Percentiles rank a stretch among this genome's conserved stretches.
phyloP scores from a whole-genome alignment of 2,797 vertebrate species.

The Adrianichthys oophorus region DNA sequence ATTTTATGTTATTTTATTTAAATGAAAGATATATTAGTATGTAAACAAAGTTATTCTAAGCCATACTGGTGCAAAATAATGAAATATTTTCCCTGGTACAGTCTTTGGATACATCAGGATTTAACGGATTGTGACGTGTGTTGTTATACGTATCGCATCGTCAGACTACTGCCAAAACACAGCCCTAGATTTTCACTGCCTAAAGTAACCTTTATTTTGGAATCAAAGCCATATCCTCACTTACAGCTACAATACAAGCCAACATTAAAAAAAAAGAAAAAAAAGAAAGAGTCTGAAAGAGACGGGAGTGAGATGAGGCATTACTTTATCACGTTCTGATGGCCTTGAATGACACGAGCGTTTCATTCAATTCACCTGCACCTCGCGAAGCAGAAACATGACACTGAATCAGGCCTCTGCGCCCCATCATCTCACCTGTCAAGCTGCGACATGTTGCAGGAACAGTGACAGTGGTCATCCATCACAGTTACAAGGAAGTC shows the following conservation, averaged over 20 bases:
- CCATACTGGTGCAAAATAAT: too few species aligned
- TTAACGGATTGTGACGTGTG: too few species aligned
- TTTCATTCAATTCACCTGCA: constrained; percentile 36
- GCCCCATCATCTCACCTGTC: constrained; percentile 59
- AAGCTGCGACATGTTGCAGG: constrained; percentile 28
- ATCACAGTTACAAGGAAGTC: constrained; percentile 39
- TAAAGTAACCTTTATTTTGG: too few species aligned
- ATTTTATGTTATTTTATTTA: too few species aligned
- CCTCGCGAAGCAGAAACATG: constrained; percentile 42
- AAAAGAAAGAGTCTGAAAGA: constrained; percentile 15
- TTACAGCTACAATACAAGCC: constrained; percentile 15
- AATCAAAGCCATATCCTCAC: background rate
- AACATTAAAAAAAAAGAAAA: constrained; percentile 8
- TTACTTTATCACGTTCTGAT: constrained; percentile 19
- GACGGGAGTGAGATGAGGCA: constrained; percentile 7
- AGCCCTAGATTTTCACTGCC: too few species aligned
- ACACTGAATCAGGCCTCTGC: constrained; percentile 27
- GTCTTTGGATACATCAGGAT: too few species aligned
- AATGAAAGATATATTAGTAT: too few species aligned
- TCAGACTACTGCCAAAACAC: too few species aligned
- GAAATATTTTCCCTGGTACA: too few species aligned
- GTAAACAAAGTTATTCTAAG: too few species aligned
- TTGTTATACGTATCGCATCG: too few species aligned
- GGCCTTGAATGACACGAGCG: constrained; percentile 18
- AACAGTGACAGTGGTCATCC: constrained; percentile 40